Evolutionary conservation across 2,797 vertebrate genomes (phyloP).

Genomic region (Phyllotis vaccarum): DNA sequence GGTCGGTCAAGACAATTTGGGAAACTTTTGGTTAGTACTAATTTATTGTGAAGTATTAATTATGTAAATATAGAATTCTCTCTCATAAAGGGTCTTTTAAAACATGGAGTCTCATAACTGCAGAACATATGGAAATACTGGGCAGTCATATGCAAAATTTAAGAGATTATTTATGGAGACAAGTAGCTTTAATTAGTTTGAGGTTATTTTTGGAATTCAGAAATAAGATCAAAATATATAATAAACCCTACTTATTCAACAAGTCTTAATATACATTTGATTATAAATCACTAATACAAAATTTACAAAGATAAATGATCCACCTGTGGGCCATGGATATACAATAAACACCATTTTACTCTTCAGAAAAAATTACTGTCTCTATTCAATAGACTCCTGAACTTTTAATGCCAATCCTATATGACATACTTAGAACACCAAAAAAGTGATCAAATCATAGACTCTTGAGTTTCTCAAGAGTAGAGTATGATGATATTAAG

Average conservation of each 20-base stretch:
- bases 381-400: neutral
- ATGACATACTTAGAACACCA: neutral
- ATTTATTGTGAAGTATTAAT: neutral
- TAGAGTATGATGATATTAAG: neutral
- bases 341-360: neutral
- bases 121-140: neutral
- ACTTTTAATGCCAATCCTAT: neutral
- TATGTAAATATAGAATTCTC: neutral
- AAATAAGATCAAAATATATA: slow-evolving; percentile 15
- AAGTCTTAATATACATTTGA: neutral
- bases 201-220: slow-evolving; percentile 49
- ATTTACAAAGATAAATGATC: neutral
- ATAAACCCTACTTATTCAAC: neutral
- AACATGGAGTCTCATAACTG: neutral
- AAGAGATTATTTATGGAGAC: slow-evolving; percentile 10
- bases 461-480: neutral
- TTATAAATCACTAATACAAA: neutral
- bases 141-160: neutral
- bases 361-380: neutral
- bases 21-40: neutral
- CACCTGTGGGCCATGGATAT: neutral
- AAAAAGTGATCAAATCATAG: neutral
- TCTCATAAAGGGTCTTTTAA: neutral
- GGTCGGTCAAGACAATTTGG: neutral
- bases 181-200: neutral